phyloP scores from a whole-genome alignment of 2,113 vertebrate genomes.

The Taurulus bubalis region DNA sequence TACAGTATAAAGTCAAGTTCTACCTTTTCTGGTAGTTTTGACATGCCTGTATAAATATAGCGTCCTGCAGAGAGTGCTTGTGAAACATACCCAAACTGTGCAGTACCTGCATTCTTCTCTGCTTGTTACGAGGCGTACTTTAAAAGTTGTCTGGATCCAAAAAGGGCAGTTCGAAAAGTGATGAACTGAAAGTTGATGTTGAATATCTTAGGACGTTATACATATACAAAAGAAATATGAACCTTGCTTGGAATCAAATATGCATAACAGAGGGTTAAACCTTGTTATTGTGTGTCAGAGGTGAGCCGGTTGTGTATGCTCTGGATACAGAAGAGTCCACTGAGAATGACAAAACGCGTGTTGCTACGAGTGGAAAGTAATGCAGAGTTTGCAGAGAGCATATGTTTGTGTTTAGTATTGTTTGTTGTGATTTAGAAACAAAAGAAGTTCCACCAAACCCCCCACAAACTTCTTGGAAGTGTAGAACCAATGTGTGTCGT shows the following conservation, averaged over 20 bases:
- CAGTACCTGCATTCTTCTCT: slow-evolving; percentile 49
- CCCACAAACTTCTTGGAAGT: slow-evolving; percentile 17
- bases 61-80: slow-evolving; percentile 17
- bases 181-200: slow-evolving; percentile 15
- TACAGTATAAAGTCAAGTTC: slow-evolving; percentile 12
- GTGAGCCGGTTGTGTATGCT: slow-evolving; percentile 2
- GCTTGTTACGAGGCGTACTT: slow-evolving; percentile 36
- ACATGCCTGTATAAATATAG: slow-evolving; percentile 20
- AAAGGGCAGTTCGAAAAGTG: background rate
- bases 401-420: slow-evolving; percentile 63
- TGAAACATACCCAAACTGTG: slow-evolving; percentile 43
- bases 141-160: background rate
- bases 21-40: slow-evolving; percentile 41
- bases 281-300: background rate
- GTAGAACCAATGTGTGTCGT: slow-evolving; percentile 26
- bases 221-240: background rate
- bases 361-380: slow-evolving; percentile 15
- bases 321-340: slow-evolving; percentile 1
- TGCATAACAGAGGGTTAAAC: background rate
- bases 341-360: slow-evolving; percentile 27
- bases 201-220: background rate
- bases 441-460: slow-evolving; percentile 8
- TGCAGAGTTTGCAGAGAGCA: slow-evolving; percentile 27
- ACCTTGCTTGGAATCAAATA: background rate
- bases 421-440: slow-evolving; percentile 35